These are phyloP conservation scores for Ophion costatus DNA, from an alignment of 2,888 invertebrate genomes.

Conservation along the genomic window DNA sequence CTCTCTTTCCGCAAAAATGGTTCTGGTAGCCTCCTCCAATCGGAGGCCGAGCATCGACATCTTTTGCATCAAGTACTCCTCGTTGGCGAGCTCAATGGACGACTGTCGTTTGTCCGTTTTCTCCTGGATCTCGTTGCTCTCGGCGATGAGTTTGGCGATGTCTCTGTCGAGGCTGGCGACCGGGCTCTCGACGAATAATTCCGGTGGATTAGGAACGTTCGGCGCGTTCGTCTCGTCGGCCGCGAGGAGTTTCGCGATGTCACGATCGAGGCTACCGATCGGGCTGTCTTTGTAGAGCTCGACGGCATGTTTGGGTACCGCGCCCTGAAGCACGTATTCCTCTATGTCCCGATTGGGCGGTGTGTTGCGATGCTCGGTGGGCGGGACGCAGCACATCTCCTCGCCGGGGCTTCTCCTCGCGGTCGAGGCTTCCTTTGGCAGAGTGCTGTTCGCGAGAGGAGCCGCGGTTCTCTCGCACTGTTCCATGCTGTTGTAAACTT, in stretches of 20 bases:
- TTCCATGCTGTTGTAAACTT: constrained; percentile 77
- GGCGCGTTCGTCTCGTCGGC: constrained; percentile 62
- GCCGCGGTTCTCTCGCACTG: constrained; percentile 64
- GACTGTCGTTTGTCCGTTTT: constrained; percentile 74
- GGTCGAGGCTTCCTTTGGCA: neutral
- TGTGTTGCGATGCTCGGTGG: constrained; percentile 63
- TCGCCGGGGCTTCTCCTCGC: constrained; percentile 71
- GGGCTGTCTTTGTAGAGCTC: constrained; percentile 83
- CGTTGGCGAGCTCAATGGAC: constrained; percentile 85
- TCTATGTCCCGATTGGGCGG: constrained; percentile 83
- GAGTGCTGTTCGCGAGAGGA: neutral
- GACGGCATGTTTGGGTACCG: constrained; percentile 86
- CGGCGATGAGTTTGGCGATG: constrained; percentile 75
- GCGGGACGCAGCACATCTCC: constrained; percentile 62
- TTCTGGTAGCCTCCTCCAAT: constrained; percentile 90
- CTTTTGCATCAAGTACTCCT: constrained; percentile 87
- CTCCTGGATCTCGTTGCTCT: constrained; percentile 70
- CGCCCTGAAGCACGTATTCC: constrained; percentile 87
- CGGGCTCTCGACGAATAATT: constrained; percentile 66
- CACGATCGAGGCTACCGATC: constrained; percentile 76
- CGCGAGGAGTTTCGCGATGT: constrained; percentile 74
- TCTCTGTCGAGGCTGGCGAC: constrained; percentile 79
- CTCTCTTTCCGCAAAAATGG: constrained; percentile 90
- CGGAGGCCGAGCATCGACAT: constrained; percentile 88
- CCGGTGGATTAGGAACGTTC: constrained; percentile 34